These are phyloP conservation scores for Ectemnius cavifrons DNA, from an alignment of 2,888 invertebrate genomes.

Conservation along the genomic window DNA sequence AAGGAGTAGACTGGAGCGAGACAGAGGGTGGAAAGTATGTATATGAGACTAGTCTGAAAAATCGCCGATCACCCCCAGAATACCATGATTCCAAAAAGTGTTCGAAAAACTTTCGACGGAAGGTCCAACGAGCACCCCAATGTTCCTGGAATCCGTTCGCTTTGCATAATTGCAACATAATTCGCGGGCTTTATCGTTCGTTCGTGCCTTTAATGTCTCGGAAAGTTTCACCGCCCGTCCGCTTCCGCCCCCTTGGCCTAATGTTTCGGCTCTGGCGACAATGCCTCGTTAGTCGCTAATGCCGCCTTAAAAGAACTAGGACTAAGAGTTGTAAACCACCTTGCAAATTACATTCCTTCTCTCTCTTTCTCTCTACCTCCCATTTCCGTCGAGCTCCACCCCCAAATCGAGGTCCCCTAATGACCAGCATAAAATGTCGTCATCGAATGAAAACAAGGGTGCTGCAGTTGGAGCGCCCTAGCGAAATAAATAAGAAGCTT, in stretches of 20 bases:
- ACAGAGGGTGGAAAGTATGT: neutral
- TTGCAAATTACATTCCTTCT: constrained; percentile 65
- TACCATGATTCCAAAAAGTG: constrained; percentile 2
- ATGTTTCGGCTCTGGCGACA: constrained; percentile 54
- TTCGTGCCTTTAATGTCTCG: constrained; percentile 66
- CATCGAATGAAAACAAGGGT: neutral
- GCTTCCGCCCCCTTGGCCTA: neutral
- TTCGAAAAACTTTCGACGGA: neutral
- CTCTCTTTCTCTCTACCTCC: constrained; percentile 10
- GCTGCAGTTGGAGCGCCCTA: neutral
- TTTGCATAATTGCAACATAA: constrained; percentile 68
- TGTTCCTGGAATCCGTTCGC: constrained; percentile 34
- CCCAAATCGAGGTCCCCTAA: constrained; percentile 28
- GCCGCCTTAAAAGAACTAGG: constrained; percentile 66
- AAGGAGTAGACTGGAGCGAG: neutral
- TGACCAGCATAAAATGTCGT: neutral
- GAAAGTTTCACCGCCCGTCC: constrained; percentile 52
- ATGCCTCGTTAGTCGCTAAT: constrained; percentile 73
- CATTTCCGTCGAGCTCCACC: neutral
- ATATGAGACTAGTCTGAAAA: neutral
- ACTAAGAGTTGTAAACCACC: constrained; percentile 71
- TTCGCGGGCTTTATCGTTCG: constrained; percentile 67
- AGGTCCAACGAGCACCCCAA: neutral
- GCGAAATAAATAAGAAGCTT: neutral
- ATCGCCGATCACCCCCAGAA: neutral